Conservation (phyloP, 2,888 invertebrate genomes). For the Lasius fuliginosus region DNA sequence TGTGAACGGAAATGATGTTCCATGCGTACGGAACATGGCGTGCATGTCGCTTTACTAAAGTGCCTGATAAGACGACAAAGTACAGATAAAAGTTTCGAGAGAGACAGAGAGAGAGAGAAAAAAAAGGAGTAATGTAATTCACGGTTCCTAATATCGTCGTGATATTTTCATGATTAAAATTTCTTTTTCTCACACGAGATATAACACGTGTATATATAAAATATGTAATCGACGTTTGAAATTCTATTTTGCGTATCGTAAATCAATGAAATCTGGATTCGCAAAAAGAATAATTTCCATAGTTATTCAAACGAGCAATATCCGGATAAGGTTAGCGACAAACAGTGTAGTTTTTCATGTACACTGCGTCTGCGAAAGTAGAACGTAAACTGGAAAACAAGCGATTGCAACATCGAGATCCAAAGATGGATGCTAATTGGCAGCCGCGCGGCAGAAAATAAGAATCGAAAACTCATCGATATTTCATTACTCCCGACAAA, state of each 20-base stretch:
- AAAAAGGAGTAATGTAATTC: background rate
- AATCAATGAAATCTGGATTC: background rate
- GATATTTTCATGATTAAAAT: background rate
- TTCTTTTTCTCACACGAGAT: background rate
- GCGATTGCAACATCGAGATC: background rate
- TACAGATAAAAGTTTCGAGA: background rate
- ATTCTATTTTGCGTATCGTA: background rate
- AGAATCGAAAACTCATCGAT: conserved; percentile 41
- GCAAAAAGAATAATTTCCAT: background rate
- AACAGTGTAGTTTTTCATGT: conserved; percentile 11
- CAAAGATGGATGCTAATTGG: conserved; percentile 34
- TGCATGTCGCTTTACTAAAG: conserved; percentile 34
- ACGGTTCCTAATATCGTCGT: background rate
- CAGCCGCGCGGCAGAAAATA: conserved; percentile 19
- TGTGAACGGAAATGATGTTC: conserved; percentile 70
- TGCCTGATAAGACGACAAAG: background rate
- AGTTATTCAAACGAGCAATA: background rate
- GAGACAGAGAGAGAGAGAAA: background rate
- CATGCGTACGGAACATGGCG: conserved; percentile 59
- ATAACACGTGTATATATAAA: background rate
- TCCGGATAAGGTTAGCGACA: background rate
- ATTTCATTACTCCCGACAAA: conserved; percentile 42
- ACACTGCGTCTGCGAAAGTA: background rate
- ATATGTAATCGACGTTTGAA: background rate
- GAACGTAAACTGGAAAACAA: conserved; percentile 38